Percentiles rank a stretch among this genome's conserved stretches.
Conservation (phyloP, 1,140 invertebrate species). For the Calliopsis andreniformis region DNA sequence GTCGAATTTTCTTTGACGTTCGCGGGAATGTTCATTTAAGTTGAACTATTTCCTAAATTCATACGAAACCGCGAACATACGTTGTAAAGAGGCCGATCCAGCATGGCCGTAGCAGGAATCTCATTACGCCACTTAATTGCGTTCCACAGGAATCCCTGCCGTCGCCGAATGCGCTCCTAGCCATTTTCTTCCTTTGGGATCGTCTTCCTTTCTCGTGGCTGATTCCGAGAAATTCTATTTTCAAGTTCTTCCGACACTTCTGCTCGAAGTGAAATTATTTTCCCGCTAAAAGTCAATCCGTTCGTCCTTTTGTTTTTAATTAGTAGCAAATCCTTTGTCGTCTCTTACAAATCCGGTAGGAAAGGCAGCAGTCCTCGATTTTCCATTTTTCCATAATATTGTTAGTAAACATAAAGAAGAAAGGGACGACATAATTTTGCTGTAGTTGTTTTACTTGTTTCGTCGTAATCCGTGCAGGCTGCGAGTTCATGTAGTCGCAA, state of each 20-base stretch:
- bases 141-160: constrained; percentile 43
- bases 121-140: constrained; percentile 61
- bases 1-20: constrained; percentile 40
- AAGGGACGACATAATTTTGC: background rate
- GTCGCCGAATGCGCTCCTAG: constrained; percentile 14
- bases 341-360: too few species aligned
- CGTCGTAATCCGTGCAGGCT: constrained; percentile 25
- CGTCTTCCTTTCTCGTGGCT: background rate
- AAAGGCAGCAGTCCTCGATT: too few species aligned
- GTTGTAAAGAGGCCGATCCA: constrained; percentile 35
- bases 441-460: background rate
- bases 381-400: background rate
- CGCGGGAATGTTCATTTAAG: constrained; percentile 62
- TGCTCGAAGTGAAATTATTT: background rate
- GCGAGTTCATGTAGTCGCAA: constrained; percentile 42
- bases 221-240: background rate
- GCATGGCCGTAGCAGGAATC: constrained; percentile 45
- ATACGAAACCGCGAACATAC: constrained; percentile 9
- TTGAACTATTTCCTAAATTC: constrained; percentile 61
- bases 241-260: background rate
- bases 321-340: too few species aligned
- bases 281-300: background rate
- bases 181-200: background rate
- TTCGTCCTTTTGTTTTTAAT: background rate
- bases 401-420: background rate